Evolutionary conservation across 2,113 vertebrate genomes (phyloP).

Genomic region (Sisor rabdophorus): DNA sequence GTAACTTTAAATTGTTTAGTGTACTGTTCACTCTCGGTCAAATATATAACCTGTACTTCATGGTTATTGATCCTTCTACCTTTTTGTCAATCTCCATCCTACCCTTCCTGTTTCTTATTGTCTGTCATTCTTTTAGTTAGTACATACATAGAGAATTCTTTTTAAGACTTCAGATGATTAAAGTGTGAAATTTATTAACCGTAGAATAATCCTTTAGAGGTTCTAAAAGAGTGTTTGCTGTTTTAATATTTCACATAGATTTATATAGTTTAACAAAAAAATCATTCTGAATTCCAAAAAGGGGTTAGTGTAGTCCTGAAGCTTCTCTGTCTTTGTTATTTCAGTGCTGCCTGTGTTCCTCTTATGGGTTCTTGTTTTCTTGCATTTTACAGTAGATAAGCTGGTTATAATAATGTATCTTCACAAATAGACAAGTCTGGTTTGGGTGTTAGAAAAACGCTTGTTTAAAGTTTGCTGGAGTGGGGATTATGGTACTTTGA

Average conservation of each 20-base stretch:
- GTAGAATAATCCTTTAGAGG: slow-evolving; percentile 8
- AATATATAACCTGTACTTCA: neutral
- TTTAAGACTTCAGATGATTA: neutral
- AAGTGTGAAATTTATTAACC: slow-evolving; percentile 14
- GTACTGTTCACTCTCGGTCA: neutral
- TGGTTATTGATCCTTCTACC: neutral
- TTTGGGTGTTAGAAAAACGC: too few relatives aligned
- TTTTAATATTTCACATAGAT: neutral
- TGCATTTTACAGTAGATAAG: too few relatives aligned
- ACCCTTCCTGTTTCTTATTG: neutral
- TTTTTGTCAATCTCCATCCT: neutral
- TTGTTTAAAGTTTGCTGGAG: too few relatives aligned
- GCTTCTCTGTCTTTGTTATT: too few relatives aligned
- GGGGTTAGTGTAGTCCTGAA: too few relatives aligned
- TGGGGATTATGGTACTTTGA: too few relatives aligned
- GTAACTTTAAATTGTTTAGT: slow-evolving; percentile 28
- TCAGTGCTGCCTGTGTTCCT: too few relatives aligned
- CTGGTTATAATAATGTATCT: too few relatives aligned
- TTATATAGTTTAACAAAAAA: neutral
- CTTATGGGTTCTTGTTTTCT: too few relatives aligned
- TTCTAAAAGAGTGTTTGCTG: slow-evolving; percentile 52
- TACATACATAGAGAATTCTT: neutral
- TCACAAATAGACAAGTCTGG: too few relatives aligned
- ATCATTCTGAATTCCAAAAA: neutral
- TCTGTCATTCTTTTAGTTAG: neutral